A percentile compares a stretch with the other conserved stretches of the same genome.
phyloP scores from a whole-genome alignment of 1,140 invertebrate species.

The Leucophenga varia region DNA sequence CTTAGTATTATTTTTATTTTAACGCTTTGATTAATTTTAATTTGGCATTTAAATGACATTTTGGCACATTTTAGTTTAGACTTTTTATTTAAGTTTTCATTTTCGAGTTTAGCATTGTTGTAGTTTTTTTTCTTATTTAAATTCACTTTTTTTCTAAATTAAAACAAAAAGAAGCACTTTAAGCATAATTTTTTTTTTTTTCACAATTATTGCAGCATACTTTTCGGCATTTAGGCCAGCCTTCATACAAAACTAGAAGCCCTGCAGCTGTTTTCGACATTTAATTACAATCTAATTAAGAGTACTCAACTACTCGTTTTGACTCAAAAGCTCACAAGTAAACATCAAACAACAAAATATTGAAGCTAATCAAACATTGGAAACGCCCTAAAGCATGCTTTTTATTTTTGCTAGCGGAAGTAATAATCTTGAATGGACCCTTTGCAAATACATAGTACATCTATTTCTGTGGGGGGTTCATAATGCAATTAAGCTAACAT shows the following conservation, averaged over 20 bases:
- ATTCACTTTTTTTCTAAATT: no score
- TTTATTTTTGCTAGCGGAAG: constrained; percentile 11
- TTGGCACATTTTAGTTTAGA: constrained; percentile 31
- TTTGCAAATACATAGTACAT: constrained; percentile 9
- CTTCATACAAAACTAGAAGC: constrained; percentile 4
- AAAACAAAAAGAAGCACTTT: no score
- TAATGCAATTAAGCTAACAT: constrained; percentile 54
- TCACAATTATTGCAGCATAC: no score
- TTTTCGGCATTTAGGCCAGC: background rate
- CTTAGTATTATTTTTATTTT: no score
- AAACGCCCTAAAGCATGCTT: constrained; percentile 23
- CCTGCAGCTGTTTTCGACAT: constrained; percentile 32
- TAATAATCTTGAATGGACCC: constrained; percentile 2
- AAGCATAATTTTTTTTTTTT: no score
- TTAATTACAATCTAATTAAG: constrained; percentile 49
- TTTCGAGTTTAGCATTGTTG: no score
- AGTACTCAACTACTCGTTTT: no score
- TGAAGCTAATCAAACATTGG: constrained; percentile 29
- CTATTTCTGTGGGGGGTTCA: constrained; percentile 26
- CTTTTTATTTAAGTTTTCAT: constrained; percentile 11
- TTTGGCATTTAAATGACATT: constrained; percentile 40
- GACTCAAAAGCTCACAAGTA: no score
- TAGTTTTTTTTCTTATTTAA: no score
- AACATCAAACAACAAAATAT: constrained; percentile 33
- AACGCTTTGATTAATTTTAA: constrained; percentile 28